Base-by-base conservation (phyloP, 1,140 invertebrate genomes). In the Bombus consobrinus region DNA sequence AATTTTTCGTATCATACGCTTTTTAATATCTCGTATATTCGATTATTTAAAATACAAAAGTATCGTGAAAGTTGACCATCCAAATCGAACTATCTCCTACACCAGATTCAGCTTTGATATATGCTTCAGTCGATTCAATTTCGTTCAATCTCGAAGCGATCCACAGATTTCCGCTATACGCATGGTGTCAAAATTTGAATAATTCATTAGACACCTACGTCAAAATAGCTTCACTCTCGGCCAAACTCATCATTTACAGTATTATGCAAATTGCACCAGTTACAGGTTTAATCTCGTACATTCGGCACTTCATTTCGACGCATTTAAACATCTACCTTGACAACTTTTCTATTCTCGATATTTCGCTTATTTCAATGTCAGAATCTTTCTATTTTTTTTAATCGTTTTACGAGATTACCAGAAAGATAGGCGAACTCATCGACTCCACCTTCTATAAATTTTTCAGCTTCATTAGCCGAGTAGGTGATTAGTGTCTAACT, bases 191-290 rank as follows among this genome's bases (percentile, higher is more conserved):
- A 59, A 73, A 34, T 74, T 82, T 62, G n/a, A 74, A 62, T 82
- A 62, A 41, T 74, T 74, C 28, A 82, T 57, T 64, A 59, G 47
- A 37, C 6, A 69, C 9, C 39, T 18, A 13, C n/a, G 3, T 10
- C 9, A 8, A 79, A 68, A 34, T 25, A 74, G 57, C 73, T 8
- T 74, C 39, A 34, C 13, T 53, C 43, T 53, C 68, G 68, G 37
- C 28, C 25, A 72, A 41, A 25, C 53, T 28, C 39, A 64, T n/a
- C 39, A 37, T 34, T 82, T 41, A 41, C 28, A 74, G 37, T 32
- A 81, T 81, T 62, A 82, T 82, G 80, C 22, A 82, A 75, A 82
- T 37, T 8, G 6, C 32, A 15, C 0, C 37, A 32, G 39, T 32
- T 32, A 81, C 39, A 73, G 12, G 25, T 59, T n/a, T 34, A 64